Evolutionary conservation across 2,797 vertebrate genomes (phyloP), one percentile per base, ranked within the genome.

Genomic region (Staurois parvus): DNA sequence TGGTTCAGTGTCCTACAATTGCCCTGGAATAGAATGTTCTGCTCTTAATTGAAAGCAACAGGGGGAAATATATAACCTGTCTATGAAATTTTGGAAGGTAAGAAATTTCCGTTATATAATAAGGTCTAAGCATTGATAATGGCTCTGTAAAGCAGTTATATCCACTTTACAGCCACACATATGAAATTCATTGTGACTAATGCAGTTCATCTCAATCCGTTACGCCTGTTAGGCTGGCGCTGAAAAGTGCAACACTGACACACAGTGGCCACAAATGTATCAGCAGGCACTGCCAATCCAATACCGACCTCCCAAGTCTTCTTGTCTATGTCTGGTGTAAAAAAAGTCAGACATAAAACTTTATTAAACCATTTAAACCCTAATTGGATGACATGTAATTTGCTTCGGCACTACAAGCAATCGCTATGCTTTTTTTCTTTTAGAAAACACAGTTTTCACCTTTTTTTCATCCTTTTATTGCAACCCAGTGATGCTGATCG

Each of bases 51-150:
- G 64, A 28, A 70, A 68, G 66, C 59, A 45, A 70, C 32, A 70
- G 34, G 56, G 52, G 56, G 73, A 34, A 32, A 62, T 52, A 11
- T 64, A 28, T 68, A 62, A 30, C 48, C 75, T 72, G 67, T 78
- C 75, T 72, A 72, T 78, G 83, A 84, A 84, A 72, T 72, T 72
- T 79, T 84, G 74, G 42, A 70, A 26, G 66, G 72, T 81, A 67
- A 37, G 84, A 85, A 80, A 81, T 76, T 85, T 70, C 77, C 78
- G 59, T 34, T 34, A 34, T 59, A 84, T 84, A 84, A 77, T 77
- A 70, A 72, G 75, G 75, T 59, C 9, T n/a, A 70, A 81, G 72
- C 32, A 64, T 85, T 37, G 59, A 66, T 66, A 83, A 81, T 73
- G 69, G 76, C 12, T 73, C 74, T 83, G 64, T 87, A 87, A 83